Percentiles rank a stretch among this genome's conserved stretches.
These are phyloP conservation scores for Geococcyx californianus DNA, from an alignment of 2,113 vertebrate species.

Conservation along the genomic window DNA sequence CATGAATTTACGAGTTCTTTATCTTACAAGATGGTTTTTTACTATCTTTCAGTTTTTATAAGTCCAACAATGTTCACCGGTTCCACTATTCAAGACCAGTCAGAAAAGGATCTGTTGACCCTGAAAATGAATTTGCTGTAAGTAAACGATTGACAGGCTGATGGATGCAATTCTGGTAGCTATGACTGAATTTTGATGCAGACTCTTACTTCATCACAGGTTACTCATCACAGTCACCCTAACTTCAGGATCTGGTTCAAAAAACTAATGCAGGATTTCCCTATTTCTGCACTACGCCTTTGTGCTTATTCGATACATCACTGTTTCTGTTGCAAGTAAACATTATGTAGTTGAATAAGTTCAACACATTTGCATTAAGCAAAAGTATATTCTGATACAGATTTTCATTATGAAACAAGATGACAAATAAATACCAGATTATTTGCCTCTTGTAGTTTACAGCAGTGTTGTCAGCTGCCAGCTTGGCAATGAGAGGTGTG, in stretches of 20 bases:
- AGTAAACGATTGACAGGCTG: slow-evolving; percentile 59
- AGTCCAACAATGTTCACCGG: slow-evolving; percentile 94
- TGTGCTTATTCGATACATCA: not conserved
- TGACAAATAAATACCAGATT: not conserved
- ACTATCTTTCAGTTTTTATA: slow-evolving; percentile 89
- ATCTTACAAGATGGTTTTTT: not conserved
- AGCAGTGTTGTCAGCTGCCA: not conserved
- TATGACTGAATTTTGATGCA: not conserved
- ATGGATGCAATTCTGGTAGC: not conserved
- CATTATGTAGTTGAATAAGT: not conserved
- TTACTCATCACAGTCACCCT: not conserved
- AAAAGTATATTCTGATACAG: not conserved
- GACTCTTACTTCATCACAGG: not conserved
- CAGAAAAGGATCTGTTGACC: slow-evolving; percentile 90
- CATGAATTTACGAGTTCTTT: not conserved
- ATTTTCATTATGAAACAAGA: not conserved
- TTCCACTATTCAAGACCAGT: slow-evolving; percentile 96
- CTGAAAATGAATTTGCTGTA: slow-evolving; percentile 96
- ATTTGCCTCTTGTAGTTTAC: not conserved
- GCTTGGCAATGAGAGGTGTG: not conserved
- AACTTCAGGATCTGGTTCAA: not conserved
- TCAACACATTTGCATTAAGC: not conserved
- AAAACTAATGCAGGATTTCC: not conserved
- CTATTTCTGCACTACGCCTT: not conserved
- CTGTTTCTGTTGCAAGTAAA: not conserved